A percentile compares a stretch with the other conserved stretches of the same genome.
phyloP scores from a whole-genome alignment of 2,888 invertebrate genomes.

The Chrysotoxum bicinctum region DNA sequence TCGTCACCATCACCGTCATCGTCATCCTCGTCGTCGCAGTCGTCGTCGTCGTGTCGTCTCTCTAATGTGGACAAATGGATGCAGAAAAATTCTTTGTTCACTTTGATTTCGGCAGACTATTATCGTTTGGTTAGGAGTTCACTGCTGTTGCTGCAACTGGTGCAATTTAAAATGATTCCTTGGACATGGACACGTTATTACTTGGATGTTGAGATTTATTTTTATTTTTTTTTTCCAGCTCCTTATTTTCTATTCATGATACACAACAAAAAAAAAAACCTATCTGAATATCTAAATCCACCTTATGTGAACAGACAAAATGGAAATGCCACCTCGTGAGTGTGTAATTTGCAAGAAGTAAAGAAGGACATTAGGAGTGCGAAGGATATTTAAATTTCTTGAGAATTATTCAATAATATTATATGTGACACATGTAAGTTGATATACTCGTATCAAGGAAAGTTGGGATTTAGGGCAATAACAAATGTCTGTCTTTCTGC shows the following conservation, averaged over 20 bases:
- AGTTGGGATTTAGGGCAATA: too few relatives aligned
- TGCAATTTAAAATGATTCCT: conserved; percentile 2
- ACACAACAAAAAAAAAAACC: too few relatives aligned
- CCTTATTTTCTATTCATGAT: background rate
- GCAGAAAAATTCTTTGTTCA: conserved; percentile 55
- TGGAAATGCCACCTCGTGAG: background rate
- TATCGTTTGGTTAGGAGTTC: conserved; percentile 17
- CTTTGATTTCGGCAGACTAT: conserved; percentile 55
- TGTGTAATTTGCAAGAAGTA: background rate
- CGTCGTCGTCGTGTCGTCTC: conserved; percentile 18
- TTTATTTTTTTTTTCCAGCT: background rate
- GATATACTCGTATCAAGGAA: too few relatives aligned
- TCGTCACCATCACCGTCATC: background rate
- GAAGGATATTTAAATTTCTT: background rate
- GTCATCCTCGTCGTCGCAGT: background rate
- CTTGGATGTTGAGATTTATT: conserved; percentile 2
- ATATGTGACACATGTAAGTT: too few relatives aligned
- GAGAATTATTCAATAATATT: too few relatives aligned
- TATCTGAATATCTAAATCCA: background rate
- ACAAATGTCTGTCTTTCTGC: too few relatives aligned
- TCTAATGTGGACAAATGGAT: conserved; percentile 60
- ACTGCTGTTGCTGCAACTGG: background rate
- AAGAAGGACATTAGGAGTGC: background rate
- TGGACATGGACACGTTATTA: conserved; percentile 14
- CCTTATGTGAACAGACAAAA: background rate